These are phyloP conservation scores for Platichthys flesus DNA, from an alignment of 2,113 vertebrate species.

Conservation along the genomic window DNA sequence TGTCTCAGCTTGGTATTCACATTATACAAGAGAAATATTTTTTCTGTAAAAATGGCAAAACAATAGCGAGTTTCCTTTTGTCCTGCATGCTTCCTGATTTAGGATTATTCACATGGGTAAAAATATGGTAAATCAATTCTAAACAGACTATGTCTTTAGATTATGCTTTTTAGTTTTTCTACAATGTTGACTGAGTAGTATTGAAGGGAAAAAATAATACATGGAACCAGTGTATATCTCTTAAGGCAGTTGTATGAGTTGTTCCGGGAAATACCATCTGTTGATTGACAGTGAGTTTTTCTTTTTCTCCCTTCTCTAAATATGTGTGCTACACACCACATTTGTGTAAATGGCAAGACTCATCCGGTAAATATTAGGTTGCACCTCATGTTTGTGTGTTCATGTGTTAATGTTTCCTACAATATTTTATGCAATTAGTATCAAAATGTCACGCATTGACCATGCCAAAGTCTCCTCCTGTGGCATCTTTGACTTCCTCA, in stretches of 20 bases:
- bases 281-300: not conserved
- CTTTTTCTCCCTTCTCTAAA: conserved; percentile 1
- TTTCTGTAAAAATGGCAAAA: not conserved
- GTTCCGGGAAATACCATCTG: not conserved
- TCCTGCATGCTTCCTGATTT: not conserved
- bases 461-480: not conserved
- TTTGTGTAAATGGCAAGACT: conserved; percentile 8
- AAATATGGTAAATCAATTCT: not conserved
- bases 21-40: not conserved
- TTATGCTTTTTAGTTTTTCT: conserved; percentile 1
- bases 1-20: not conserved
- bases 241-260: not conserved
- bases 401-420: conserved; percentile 18
- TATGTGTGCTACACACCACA: not conserved
- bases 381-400: not conserved
- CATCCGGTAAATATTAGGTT: conserved; percentile 49
- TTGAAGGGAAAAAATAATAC: not conserved
- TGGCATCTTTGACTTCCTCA: not conserved
- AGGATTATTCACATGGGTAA: too few species aligned
- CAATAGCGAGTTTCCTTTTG: too few species aligned
- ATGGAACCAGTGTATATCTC: not conserved
- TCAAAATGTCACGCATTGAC: conserved; percentile 22
- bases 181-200: not conserved
- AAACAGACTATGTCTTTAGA: too few species aligned
- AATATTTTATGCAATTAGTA: conserved; percentile 26